These are phyloP conservation scores for Myiotriccus ornatus DNA, from an alignment of 2,797 vertebrate species.

Conservation along the genomic window DNA sequence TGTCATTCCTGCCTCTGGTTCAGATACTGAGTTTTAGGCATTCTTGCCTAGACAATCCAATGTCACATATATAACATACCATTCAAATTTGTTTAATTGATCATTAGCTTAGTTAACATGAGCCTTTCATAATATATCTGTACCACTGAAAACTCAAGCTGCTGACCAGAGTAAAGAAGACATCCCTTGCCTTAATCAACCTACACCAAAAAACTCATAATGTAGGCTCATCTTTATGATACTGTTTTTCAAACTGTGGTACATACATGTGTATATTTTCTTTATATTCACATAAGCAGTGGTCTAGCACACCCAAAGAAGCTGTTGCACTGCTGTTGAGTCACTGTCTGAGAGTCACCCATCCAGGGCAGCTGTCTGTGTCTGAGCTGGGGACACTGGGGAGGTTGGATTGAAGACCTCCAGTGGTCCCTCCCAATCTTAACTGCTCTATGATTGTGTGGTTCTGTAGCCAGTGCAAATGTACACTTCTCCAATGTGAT, in stretches of 20 bases:
- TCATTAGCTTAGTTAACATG: neutral
- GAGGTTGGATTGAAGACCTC: neutral
- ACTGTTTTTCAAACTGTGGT: neutral
- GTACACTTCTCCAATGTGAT: neutral
- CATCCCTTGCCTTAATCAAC: neutral
- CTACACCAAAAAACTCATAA: fast-evolving
- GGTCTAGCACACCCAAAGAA: neutral
- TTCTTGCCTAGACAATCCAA: neutral
- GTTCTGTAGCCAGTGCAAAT: neutral
- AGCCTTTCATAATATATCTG: neutral
- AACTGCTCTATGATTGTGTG: neutral
- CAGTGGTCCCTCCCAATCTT: too few relatives aligned
- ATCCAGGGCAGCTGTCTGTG: neutral
- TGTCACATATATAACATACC: neutral
- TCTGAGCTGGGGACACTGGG: neutral
- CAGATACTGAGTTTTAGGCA: neutral
- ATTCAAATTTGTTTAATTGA: neutral
- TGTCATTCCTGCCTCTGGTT: neutral
- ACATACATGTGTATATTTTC: neutral
- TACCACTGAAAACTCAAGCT: neutral
- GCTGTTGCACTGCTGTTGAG: neutral
- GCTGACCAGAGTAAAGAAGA: neutral
- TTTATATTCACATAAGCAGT: neutral
- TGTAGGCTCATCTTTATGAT: neutral
- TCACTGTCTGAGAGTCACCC: neutral